Evolutionary conservation across 2,113 vertebrate species (phyloP).

Genomic region (Plotosus lineatus): DNA sequence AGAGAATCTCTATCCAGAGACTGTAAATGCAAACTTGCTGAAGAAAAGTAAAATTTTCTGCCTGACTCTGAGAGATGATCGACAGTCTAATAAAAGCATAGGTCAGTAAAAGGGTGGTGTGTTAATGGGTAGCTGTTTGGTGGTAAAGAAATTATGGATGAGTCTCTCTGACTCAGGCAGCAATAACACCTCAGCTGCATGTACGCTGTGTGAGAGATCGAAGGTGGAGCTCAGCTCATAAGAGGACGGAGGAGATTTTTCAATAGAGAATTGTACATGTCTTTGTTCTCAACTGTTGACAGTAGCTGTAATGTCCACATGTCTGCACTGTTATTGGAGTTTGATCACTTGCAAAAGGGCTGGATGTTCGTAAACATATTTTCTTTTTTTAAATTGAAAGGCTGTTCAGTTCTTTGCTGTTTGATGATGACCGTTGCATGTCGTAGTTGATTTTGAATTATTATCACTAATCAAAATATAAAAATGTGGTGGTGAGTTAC

Average conservation of each 20-base stretch:
- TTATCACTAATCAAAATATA: too few species aligned
- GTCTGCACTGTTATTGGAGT: background rate
- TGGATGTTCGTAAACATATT: background rate
- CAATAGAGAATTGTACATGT: background rate
- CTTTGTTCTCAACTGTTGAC: background rate
- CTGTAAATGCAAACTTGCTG: constrained; percentile 35
- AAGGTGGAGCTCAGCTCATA: background rate
- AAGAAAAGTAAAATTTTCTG: constrained; percentile 66
- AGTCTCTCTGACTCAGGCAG: constrained; percentile 58
- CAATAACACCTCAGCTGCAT: constrained; percentile 50
- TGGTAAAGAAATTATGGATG: constrained; percentile 69
- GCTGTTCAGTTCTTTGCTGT: background rate
- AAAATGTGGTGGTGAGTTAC: too few species aligned
- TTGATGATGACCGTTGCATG: background rate
- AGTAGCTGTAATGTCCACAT: background rate
- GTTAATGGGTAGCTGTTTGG: constrained; percentile 65
- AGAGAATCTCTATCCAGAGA: constrained; percentile 53
- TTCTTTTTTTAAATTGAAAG: background rate
- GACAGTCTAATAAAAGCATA: constrained; percentile 64
- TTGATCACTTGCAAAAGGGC: background rate
- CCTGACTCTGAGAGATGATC: constrained; percentile 64
- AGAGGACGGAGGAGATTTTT: background rate
- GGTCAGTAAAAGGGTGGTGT: constrained; percentile 65
- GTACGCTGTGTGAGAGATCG: background rate
- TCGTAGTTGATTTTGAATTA: background rate